Conservation (phyloP, 2,888 invertebrate genomes). For the Euproctis similis region DNA sequence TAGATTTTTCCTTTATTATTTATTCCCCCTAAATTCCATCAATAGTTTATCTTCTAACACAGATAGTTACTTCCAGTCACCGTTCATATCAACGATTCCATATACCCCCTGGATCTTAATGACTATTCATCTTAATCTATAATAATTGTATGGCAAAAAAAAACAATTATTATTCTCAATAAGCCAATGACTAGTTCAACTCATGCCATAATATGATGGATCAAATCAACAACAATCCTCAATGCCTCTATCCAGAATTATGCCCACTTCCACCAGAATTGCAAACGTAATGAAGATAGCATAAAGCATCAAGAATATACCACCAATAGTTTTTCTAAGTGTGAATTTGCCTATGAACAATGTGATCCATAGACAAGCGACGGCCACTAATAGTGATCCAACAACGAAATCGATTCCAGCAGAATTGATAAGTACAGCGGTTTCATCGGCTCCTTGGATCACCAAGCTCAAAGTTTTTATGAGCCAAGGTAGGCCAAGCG, state of each 20-base stretch:
- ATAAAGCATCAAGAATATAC: slow-evolving; percentile 80
- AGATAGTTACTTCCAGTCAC: too few species aligned
- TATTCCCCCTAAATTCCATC: too few species aligned
- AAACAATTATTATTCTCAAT: too few species aligned
- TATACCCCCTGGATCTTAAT: too few species aligned
- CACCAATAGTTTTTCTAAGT: slow-evolving; percentile 81
- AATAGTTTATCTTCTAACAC: too few species aligned
- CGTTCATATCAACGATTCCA: too few species aligned
- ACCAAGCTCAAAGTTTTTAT: slow-evolving; percentile 79
- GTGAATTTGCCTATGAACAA: slow-evolving; percentile 82
- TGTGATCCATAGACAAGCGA: slow-evolving; percentile 80
- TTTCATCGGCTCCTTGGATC: slow-evolving; percentile 54
- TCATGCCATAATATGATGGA: slow-evolving; percentile 11
- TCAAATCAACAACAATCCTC: slow-evolving; percentile 13
- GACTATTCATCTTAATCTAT: neutral
- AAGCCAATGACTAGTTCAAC: slow-evolving; percentile 12
- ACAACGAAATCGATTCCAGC: slow-evolving; percentile 89
- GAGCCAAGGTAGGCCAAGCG: slow-evolving; percentile 90
- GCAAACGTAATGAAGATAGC: slow-evolving; percentile 83
- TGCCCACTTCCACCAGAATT: slow-evolving; percentile 85
- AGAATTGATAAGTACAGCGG: slow-evolving; percentile 82
- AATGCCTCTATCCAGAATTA: slow-evolving; percentile 60
- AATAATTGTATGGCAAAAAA: slow-evolving; percentile 6
- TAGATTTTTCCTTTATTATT: too few species aligned
- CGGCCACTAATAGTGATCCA: slow-evolving; percentile 84